Base-by-base conservation (phyloP, 2,113 vertebrate species). In the Chloroceryle aenea region DNA sequence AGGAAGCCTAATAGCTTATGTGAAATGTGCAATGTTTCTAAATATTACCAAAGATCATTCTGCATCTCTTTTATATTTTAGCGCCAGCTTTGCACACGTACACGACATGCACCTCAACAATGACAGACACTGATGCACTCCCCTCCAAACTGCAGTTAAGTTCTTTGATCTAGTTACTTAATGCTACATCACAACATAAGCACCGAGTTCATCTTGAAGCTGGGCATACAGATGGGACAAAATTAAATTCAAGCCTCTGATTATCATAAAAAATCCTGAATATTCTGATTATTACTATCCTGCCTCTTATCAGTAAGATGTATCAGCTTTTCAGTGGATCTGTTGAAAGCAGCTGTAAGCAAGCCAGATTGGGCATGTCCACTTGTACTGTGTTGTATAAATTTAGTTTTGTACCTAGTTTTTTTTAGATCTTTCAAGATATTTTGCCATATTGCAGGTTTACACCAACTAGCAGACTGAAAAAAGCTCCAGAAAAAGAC, bases 401-500 rank as follows among this genome's bases (percentile, higher is more conserved):
- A 85, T 79, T 82, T 72, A 48, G 38, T 29, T 88, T 74, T 74
- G 11, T 34, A 26, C 34, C 20, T 23, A 20, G 20, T 3, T 29
- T 73, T 83, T 86, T 79, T 90, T 22, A 36, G 14, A 15, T 66
- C 87, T 85, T 89, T 88, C 23, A 48, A 89, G 52, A 20, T 42
- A 52, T 82, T 85, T 95, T 84, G 48, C 75, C 67, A 72, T 75
- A 38, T 27, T 76, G 36, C 58, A 68, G 43, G 19, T 85, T 89
- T 89, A 78, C 27, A 75, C 27, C 45, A 87, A 85, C 43, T 25
- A 82, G 30, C 17, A 85, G n/a, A 45, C 74, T 91, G 74, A 82
- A 89, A 69, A 40, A 87, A 12, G 48, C 3, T 75, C 91, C 32
- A 79, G 53, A 92, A 92, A 95, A 95, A 89, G 64, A 47, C n/a